Base-by-base conservation (phyloP, 53 echinoderm and acorn worm genomes). In the Zoroaster sp. region DNA sequence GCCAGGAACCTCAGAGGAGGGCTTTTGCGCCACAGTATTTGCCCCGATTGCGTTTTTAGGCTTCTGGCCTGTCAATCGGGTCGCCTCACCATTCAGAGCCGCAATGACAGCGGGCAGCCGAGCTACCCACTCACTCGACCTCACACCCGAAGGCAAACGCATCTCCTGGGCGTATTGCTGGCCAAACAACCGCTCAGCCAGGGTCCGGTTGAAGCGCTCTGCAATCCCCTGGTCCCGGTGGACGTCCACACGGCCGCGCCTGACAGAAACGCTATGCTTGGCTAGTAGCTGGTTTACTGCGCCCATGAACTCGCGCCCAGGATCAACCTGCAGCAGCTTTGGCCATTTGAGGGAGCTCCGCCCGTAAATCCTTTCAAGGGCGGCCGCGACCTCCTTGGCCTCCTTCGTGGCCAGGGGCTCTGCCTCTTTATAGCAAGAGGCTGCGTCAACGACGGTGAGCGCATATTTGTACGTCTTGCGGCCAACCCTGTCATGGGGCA, bases 81-180 rank as follows among this genome's bases (percentile, higher is more conserved):
- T 87, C 5, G 69, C 35, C 38, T 87, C 87, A 5, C 35, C 35
- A 52, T 87, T 87, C 35, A 87, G 18, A 5, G 87, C 87, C 35
- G 44, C 15, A 33, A 87, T 36, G 3, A 73, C 74, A 34, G 72
- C 74, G 17, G 74, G 87, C 35, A 87, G 39, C 7, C 74, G 73
- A 12, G 65, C 65, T 5, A 81, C 81, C 81, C 81, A 81, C 39
- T 81, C 81, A n/a, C 23, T 30, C 4, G 69, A 69, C 63, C 69
- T 4, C 31, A 14, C 11, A 31, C 31, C 55, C 6, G 8, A 3
- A 31, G 68, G 15, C 14, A n/a, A n/a, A n/a, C n/a, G n/a, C 23
- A 69, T 69, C 47, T 71, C 70, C 44, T 86, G 86, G 28, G 83
- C 83, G 69, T 86, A 70, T 28, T 71, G 43, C 47, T 70, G 45